Evolutionary conservation across 1,140 invertebrate species (phyloP), one percentile per base, ranked within the genome.

Genomic region (Euborellia annulipes): DNA sequence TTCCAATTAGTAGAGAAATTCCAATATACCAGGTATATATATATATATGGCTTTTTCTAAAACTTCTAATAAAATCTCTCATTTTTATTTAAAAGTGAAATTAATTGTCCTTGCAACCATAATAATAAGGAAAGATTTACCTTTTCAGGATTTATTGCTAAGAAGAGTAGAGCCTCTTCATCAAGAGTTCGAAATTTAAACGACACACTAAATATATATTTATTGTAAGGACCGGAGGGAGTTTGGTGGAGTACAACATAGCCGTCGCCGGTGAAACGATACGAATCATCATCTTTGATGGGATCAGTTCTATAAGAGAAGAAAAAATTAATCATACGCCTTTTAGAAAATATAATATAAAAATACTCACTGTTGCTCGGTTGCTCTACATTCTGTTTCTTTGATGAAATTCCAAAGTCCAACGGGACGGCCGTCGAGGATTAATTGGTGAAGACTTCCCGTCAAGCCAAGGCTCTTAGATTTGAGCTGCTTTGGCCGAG

Each of bases 351-450:
- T n/a, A n/a, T n/a, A n/a, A n/a, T n/a, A n/a, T n/a, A n/a, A n/a
- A 27, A 11, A 6, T 27, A 27, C 23, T 4, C 11, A 27, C 23
- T 27, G 23, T 27, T 27, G 23, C 11, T 27, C 11, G 23, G 23
- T 27, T 27, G 23, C 23, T 6, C 4, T 27, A 11, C 23, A 27
- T 4, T 73, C 70, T n/a, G 64, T 60, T 20, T 68, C 61, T 46
- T 76, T 71, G 22, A 69, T 65, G 58, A 92, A 95, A 62, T 93
- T 87, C 85, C 87, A 95, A 0, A 95, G 65, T 0, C 91, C 90
- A 37, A 95, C 64, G 0, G 71, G 75, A 22, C 76, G 71, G 3
- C 78, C 79, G 62, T 94, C 85, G 1, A 89, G 64, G 47, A 70
- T 69, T 0, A 92, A 63, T 49, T 84, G 75, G 59, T 89, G 73